These are phyloP conservation scores for Athene cunicularia DNA, from an alignment of 2,113 vertebrate species.

Conservation along the genomic window DNA sequence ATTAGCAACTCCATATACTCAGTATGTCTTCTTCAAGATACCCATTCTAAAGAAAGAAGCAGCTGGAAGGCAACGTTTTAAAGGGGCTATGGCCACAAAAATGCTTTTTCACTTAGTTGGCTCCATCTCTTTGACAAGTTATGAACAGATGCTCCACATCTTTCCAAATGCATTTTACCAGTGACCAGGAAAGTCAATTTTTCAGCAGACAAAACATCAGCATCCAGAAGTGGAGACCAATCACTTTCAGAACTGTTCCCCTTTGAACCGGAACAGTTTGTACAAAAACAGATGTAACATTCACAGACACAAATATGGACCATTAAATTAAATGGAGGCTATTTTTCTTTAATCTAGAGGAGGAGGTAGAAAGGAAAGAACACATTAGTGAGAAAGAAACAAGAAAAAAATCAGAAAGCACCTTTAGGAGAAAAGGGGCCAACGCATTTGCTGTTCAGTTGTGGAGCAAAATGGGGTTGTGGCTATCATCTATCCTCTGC, in stretches of 20 bases:
- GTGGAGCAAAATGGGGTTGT: not conserved
- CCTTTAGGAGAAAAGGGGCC: not conserved
- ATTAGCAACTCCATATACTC: not conserved
- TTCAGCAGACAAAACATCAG: conserved; percentile 50
- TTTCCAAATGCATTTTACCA: conserved; percentile 37
- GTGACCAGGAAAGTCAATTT: conserved; percentile 44
- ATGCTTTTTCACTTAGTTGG: conserved; percentile 42
- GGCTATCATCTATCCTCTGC: not conserved
- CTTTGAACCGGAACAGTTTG: conserved; percentile 30
- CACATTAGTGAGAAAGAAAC: not conserved
- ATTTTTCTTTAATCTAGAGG: not conserved
- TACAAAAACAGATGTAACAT: not conserved
- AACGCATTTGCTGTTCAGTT: not conserved
- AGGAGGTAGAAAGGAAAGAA: not conserved
- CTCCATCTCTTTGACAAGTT: conserved; percentile 58
- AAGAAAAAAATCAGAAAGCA: not conserved
- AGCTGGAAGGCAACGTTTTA: conserved; percentile 35
- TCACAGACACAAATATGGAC: not conserved
- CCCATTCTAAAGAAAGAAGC: conserved; percentile 23
- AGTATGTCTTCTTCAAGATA: not conserved
- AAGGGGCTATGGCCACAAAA: conserved; percentile 27
- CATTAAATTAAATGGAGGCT: not conserved
- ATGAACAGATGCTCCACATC: conserved; percentile 51
- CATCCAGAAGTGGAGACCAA: not conserved
- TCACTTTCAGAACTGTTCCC: not conserved